A percentile compares a stretch with the other conserved stretches of the same genome.
These are phyloP conservation scores for Euura lappo DNA, from an alignment of 1,140 invertebrate genomes.

Conservation along the genomic window DNA sequence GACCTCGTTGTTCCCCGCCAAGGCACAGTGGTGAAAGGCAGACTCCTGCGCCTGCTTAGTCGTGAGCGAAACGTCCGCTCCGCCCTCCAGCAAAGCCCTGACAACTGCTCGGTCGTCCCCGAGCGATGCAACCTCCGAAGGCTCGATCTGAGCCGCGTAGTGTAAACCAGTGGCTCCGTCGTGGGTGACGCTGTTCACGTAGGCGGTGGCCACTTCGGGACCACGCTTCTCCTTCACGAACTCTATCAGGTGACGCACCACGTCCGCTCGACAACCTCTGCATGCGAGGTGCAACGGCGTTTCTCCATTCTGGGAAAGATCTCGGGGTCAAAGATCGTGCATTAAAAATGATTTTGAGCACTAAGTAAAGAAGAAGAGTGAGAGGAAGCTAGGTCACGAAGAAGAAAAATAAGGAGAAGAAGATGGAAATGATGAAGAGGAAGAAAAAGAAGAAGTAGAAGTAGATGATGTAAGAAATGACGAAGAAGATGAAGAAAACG, in stretches of 20 bases:
- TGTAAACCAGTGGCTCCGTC: conserved; percentile 94
- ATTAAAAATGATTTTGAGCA: too few species aligned
- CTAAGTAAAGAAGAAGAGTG: too few species aligned
- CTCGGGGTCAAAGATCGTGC: too few species aligned
- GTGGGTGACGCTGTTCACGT: conserved; percentile 84
- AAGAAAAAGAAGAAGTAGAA: too few species aligned
- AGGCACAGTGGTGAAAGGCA: conserved; percentile 92
- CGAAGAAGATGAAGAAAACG: too few species aligned
- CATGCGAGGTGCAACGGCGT: conserved; percentile 93
- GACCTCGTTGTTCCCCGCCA: conserved; percentile 95
- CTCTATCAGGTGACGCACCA: conserved; percentile 83
- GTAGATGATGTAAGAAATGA: too few species aligned
- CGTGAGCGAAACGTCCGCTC: conserved; percentile 85
- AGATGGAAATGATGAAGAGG: too few species aligned
- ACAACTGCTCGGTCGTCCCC: conserved; percentile 92
- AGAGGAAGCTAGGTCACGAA: too few species aligned
- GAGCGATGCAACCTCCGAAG: conserved; percentile 73
- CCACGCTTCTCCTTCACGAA: conserved; percentile 82
- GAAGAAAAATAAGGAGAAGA: too few species aligned
- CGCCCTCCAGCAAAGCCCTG: conserved; percentile 84
- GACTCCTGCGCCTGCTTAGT: conserved; percentile 91
- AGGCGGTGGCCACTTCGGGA: conserved; percentile 71
- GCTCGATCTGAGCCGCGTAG: conserved; percentile 82
- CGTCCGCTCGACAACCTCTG: conserved; percentile 82
- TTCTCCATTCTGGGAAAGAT: conserved; percentile 81